These are phyloP conservation scores for Ciconia stormi DNA, from an alignment of 2,113 vertebrate species.

Conservation along the genomic window DNA sequence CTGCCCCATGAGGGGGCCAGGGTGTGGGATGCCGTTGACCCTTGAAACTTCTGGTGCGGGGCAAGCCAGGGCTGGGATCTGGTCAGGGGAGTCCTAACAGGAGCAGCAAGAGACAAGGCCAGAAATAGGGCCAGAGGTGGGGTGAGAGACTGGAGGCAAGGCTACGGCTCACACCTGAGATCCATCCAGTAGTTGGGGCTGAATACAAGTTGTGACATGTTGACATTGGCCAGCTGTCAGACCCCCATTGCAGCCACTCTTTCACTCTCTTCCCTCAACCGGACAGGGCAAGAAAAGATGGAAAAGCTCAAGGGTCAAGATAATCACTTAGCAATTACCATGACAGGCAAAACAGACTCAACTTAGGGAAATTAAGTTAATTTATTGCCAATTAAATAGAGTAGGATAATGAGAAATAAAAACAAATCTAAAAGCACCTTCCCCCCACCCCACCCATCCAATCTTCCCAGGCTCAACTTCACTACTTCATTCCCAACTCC, in stretches of 20 bases:
- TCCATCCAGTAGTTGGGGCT: neutral
- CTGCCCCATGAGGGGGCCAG: rapidly evolving
- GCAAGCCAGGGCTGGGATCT: neutral
- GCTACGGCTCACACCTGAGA: neutral
- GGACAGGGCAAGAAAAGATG: neutral
- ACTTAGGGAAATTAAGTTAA: neutral
- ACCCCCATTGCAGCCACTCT: neutral
- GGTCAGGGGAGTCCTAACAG: neutral
- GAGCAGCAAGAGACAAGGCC: neutral
- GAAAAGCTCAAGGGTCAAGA: neutral
- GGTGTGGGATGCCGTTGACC: rapidly evolving
- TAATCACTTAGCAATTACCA: neutral
- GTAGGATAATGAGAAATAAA: neutral
- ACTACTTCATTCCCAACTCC: neutral
- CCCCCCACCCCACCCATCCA: neutral
- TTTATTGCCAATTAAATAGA: neutral
- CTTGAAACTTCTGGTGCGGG: neutral
- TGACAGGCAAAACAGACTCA: neutral
- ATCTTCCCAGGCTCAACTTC: neutral
- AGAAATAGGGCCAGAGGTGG: neutral
- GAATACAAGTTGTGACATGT: neutral
- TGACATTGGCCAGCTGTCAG: neutral
- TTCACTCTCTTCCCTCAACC: neutral
- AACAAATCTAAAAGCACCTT: neutral
- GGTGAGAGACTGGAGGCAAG: neutral